Base-by-base conservation (phyloP, 2,888 invertebrate genomes). In the Frankliniella fusca region DNA sequence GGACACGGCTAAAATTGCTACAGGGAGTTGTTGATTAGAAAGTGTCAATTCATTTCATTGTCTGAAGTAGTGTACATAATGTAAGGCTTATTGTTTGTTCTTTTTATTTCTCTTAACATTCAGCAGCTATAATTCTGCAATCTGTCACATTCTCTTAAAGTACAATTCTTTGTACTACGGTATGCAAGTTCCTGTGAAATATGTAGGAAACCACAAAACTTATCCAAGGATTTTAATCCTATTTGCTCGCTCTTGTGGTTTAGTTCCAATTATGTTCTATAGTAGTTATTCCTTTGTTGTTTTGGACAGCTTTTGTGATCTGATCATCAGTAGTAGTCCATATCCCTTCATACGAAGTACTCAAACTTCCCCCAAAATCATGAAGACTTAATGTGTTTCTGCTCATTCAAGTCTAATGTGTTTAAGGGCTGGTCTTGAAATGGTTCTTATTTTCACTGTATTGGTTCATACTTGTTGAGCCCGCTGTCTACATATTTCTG, bases 151-250 rank as follows among this genome's bases (percentile, higher is more conserved):
- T 20, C 20, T 61, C 61, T 61, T 61, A 61, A 61, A 7, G 61
- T n/a, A n/a, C 61, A 15, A n/a, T 8, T 61, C 20, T 61, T 23
- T 76, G 70, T 76, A 27, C 70, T 27, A 76, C 70, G 70, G 70
- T 76, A 76, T 76, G 70, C 70, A 76, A 76, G 70, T 76, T 76
- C 70, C 70, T 76, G 70, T 76, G 70, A 76, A 76, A 76, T 76
- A 27, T 76, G 70, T 76, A 76, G 70, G 27, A 76, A 76, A 76
- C 70, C 70, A 76, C 70, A 76, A 76, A 76, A 76, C 27, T 27
- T 27, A 1, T 12, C 23, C 20, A 12, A 27, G 27, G 70, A 27
- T 10, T 76, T 76, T 27, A 8, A 76, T 76, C 70, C 27, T 76
- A 76, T 10, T 23, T 23, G 70, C 27, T 76, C 27, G 27, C 70